Percentiles rank a stretch among this genome's conserved stretches.
Conservation (phyloP, 2,888 invertebrate genomes). For the Orchesella flavescens region DNA sequence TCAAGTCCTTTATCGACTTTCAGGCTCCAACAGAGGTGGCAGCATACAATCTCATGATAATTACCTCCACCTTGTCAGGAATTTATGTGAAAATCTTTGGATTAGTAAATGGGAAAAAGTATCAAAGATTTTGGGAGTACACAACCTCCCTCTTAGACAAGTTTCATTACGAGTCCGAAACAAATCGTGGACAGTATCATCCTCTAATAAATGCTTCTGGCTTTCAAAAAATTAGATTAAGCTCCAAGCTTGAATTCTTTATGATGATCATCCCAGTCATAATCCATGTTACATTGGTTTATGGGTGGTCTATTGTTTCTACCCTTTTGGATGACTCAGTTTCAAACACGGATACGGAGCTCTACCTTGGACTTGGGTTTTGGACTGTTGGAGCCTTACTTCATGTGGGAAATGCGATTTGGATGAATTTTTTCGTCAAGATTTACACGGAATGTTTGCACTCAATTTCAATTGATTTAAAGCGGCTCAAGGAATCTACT, state of each 20-base stretch:
- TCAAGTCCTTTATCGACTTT: slow-evolving; percentile 38
- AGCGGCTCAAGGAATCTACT: neutral
- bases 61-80: slow-evolving; percentile 29
- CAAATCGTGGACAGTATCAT: neutral
- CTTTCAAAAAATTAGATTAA: slow-evolving; percentile 19
- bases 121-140: slow-evolving; percentile 46
- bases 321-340: neutral
- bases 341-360: slow-evolving; percentile 32
- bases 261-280: slow-evolving; percentile 36
- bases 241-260: slow-evolving; percentile 11
- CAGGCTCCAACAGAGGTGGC: slow-evolving; percentile 43
- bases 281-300: slow-evolving; percentile 20
- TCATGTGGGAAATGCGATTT: slow-evolving; percentile 36
- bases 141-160: slow-evolving; percentile 17
- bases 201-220: neutral
- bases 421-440: slow-evolving; percentile 60
- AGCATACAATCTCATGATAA: slow-evolving; percentile 47
- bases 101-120: slow-evolving; percentile 26
- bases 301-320: slow-evolving; percentile 2
- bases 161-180: neutral
- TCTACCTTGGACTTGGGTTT: slow-evolving; percentile 35
- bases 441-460: slow-evolving; percentile 50
- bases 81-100: slow-evolving; percentile 39
- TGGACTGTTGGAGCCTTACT: slow-evolving; percentile 26
- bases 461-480: slow-evolving; percentile 22